Percentiles rank a stretch among this genome's conserved stretches.
Conservation (phyloP, 1,140 invertebrate genomes). For the Laupala kohalensis region DNA sequence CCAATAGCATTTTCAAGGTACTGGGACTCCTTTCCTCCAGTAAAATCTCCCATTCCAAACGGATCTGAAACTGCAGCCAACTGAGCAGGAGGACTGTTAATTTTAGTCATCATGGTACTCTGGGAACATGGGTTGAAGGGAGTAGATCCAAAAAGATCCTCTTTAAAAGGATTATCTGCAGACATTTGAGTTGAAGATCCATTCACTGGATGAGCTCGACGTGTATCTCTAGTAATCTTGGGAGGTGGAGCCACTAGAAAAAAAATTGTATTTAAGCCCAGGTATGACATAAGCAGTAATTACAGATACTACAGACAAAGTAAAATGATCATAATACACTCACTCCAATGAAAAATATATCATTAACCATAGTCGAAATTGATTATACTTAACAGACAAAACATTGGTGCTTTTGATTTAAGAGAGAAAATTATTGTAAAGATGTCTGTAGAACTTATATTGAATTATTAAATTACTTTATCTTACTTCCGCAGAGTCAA, state of each 20-base stretch:
- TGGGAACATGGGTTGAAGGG: slow-evolving; percentile 35
- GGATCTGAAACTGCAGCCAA: slow-evolving; percentile 27
- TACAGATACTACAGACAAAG: too few relatives aligned
- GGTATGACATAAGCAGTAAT: too few relatives aligned
- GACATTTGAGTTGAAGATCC: background rate
- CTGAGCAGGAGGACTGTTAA: background rate
- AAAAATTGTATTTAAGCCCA: slow-evolving; percentile 3
- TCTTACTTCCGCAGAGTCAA: too few relatives aligned
- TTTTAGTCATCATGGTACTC: background rate
- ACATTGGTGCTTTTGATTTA: too few relatives aligned
- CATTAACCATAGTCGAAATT: too few relatives aligned
- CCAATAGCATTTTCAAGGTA: slow-evolving; percentile 56
- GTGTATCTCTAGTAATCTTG: slow-evolving; percentile 5
- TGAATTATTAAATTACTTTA: too few relatives aligned
- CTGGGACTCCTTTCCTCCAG: slow-evolving; percentile 29
- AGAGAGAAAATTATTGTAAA: too few relatives aligned
- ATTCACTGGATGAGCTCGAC: slow-evolving; percentile 5
- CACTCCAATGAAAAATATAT: too few relatives aligned
- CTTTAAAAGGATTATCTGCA: slow-evolving; percentile 12
- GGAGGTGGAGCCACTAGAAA: slow-evolving; percentile 57
- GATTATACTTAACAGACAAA: too few relatives aligned
- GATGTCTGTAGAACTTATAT: too few relatives aligned
- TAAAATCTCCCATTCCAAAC: slow-evolving; percentile 73
- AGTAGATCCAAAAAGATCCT: slow-evolving; percentile 51
- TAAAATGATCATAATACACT: too few relatives aligned